Evolutionary conservation across 2,888 invertebrate species (phyloP).

Genomic region (Endotricha flammealis): DNA sequence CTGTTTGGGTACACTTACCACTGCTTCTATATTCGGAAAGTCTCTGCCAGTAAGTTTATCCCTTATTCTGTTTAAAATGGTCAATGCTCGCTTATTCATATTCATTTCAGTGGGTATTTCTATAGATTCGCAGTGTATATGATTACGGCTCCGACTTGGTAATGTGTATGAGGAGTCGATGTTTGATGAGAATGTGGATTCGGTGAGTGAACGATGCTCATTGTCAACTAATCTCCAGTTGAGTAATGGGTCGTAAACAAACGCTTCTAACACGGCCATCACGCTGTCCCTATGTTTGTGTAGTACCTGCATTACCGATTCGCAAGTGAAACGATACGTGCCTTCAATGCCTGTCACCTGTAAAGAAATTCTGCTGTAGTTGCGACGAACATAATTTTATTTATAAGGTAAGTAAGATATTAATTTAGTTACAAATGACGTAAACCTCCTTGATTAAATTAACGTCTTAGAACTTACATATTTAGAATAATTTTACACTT

Average conservation of each 20-base stretch:
- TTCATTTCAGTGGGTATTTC: conserved; percentile 83
- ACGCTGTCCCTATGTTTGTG: conserved; percentile 96
- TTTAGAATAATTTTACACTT: too few relatives aligned
- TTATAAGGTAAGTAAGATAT: too few relatives aligned
- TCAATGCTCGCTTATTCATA: conserved; percentile 93
- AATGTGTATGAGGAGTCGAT: conserved; percentile 58
- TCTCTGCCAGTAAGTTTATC: conserved; percentile 97
- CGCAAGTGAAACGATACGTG: conserved; percentile 96
- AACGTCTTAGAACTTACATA: too few relatives aligned
- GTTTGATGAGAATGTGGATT: conserved; percentile 62
- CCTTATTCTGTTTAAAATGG: conserved; percentile 93
- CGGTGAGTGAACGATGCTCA: conserved; percentile 58
- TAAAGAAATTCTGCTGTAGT: too few relatives aligned
- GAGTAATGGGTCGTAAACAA: conserved; percentile 97
- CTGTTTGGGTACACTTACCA: conserved; percentile 90
- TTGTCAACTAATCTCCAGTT: conserved; percentile 91
- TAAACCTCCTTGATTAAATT: too few relatives aligned
- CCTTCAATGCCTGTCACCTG: conserved; percentile 97
- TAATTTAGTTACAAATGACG: too few relatives aligned
- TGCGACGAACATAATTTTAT: too few relatives aligned
- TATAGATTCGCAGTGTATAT: conserved; percentile 57
- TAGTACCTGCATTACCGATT: conserved; percentile 96
- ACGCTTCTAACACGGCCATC: conserved; percentile 99
- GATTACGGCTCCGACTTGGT: conserved; percentile 60
- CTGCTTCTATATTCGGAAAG: conserved; percentile 85